A percentile compares a stretch with the other conserved stretches of the same genome.
phyloP scores from a whole-genome alignment of 2,797 vertebrate genomes.

The Hydrophis major region DNA sequence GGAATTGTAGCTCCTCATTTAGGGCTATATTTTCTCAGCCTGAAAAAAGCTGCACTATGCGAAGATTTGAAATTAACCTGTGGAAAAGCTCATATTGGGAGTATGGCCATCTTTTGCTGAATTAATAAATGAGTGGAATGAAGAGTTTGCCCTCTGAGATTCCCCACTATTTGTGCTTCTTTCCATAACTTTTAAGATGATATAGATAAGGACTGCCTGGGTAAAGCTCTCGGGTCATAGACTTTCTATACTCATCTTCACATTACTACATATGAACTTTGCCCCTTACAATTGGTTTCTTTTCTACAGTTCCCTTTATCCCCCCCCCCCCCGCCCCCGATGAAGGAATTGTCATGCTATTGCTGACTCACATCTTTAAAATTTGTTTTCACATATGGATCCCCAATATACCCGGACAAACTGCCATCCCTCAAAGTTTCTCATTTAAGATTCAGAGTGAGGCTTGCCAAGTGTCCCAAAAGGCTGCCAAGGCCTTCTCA shows the following conservation, averaged over 20 bases:
- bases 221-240: neutral
- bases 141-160: neutral
- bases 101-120: neutral
- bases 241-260: neutral
- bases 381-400: neutral
- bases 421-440: conserved; percentile 16
- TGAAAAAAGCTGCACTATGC: neutral
- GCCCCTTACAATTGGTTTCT: neutral
- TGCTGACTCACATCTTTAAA: conserved; percentile 15
- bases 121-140: neutral
- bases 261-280: neutral
- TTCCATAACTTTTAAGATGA: neutral
- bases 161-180: neutral
- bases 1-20: neutral
- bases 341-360: rapidly evolving
- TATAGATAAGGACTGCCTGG: neutral
- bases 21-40: neutral
- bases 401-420: neutral
- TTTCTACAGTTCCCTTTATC: neutral
- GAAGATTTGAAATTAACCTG: neutral
- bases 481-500: conserved; percentile 45
- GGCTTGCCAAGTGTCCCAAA: conserved; percentile 35
- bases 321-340: neutral
- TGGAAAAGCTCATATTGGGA: neutral
- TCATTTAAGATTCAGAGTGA: conserved; percentile 50